Percentiles rank a stretch among this genome's conserved stretches.
Conservation (phyloP, 2,113 vertebrate species). For the Balaenoptera acutorostrata region DNA sequence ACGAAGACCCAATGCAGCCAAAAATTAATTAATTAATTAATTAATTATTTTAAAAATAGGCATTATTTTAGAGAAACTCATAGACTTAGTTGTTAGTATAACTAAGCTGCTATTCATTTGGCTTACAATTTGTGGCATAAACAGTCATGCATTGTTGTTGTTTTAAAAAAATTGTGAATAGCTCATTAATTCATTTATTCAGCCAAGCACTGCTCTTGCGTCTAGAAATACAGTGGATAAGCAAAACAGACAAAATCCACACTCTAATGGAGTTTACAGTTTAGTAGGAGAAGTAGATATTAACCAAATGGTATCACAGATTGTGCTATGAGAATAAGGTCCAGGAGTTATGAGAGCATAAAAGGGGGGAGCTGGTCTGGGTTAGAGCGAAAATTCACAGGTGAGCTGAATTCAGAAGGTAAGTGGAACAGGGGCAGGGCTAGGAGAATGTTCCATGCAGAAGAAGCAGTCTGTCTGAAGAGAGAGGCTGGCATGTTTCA, state of each 20-base stretch:
- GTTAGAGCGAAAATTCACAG: neutral
- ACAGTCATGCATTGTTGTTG: neutral
- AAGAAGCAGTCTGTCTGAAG: neutral
- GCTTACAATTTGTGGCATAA: slow-evolving; percentile 26
- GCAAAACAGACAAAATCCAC: neutral
- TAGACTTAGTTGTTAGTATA: neutral
- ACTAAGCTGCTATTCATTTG: neutral
- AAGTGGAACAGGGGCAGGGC: neutral
- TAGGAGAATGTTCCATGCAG: neutral
- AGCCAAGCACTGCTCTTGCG: neutral
- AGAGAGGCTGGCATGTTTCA: neutral
- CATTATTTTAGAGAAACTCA: slow-evolving; percentile 1
- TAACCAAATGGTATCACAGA: neutral
- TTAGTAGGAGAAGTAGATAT: neutral
- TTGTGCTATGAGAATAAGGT: neutral
- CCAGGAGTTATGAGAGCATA: neutral
- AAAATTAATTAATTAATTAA: too few relatives aligned
- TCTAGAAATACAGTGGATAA: neutral
- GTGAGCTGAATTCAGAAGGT: neutral
- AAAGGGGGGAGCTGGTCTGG: neutral
- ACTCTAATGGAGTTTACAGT: neutral
- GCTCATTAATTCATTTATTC: slow-evolving; percentile 7
- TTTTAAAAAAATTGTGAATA: neutral
- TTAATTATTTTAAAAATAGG: neutral
- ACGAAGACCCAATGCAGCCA: too few relatives aligned